These are phyloP conservation scores for Carpatolechia fugitivella DNA, from an alignment of 2,888 invertebrate species.

Conservation along the genomic window DNA sequence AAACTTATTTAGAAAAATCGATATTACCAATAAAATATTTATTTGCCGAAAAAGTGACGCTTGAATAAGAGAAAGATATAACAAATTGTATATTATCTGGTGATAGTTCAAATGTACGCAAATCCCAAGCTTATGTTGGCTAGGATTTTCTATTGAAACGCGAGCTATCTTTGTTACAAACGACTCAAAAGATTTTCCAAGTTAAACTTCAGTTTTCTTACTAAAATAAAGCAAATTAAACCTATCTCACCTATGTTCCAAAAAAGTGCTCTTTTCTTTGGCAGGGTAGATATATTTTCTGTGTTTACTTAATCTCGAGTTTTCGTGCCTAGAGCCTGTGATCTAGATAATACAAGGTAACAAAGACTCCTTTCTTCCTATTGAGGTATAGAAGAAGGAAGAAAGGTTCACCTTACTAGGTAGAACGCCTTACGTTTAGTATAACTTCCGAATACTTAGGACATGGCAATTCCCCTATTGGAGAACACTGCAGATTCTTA, in stretches of 20 bases:
- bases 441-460: no score
- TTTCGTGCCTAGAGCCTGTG: background rate
- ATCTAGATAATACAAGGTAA: background rate
- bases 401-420: background rate
- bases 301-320: background rate
- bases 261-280: background rate
- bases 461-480: no score
- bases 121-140: background rate
- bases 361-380: conserved; percentile 2
- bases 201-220: background rate
- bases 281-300: background rate
- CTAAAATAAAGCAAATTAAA: background rate
- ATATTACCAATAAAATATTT: no score
- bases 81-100: no score
- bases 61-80: no score
- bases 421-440: no score
- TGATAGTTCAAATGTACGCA: no score
- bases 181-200: background rate
- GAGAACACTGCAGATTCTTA: no score
- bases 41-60: no score
- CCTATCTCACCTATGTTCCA: background rate
- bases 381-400: background rate
- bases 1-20: no score
- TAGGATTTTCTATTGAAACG: background rate
- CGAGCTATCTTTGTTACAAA: background rate